These are phyloP conservation scores for Cryptus armator DNA, from an alignment of 2,888 invertebrate genomes.

Conservation along the genomic window DNA sequence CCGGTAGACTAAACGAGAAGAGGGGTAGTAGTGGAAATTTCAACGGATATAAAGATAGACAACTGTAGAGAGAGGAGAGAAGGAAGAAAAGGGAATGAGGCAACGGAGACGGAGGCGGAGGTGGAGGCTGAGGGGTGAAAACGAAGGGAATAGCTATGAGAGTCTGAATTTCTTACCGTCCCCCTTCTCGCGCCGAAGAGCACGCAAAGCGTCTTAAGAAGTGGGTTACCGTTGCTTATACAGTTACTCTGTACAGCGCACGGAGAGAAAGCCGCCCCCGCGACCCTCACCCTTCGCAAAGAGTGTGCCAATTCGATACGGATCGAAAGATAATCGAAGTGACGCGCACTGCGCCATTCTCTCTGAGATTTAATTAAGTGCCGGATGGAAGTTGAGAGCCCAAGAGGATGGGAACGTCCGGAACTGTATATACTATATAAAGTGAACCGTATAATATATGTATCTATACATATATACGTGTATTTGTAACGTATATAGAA, in stretches of 20 bases:
- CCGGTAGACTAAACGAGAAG: conserved; percentile 51
- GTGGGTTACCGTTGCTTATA: conserved; percentile 42
- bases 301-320: conserved; percentile 55
- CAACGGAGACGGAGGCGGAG: too few relatives aligned
- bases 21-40: conserved; percentile 31
- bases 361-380: conserved; percentile 63
- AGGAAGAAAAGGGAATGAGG: not conserved
- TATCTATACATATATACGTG: conserved; percentile 15
- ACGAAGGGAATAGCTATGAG: conserved; percentile 15
- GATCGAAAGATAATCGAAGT: conserved; percentile 63
- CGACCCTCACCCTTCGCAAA: conserved; percentile 4
- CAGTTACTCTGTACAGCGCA: conserved; percentile 1
- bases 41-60: conserved; percentile 38
- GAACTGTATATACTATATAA: not conserved
- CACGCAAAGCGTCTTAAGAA: conserved; percentile 48
- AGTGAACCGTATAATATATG: not conserved
- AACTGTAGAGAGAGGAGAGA: not conserved
- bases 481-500: too few relatives aligned
- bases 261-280: not conserved
- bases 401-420: conserved; percentile 31
- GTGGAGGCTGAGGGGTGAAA: conserved; percentile 21
- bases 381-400: conserved; percentile 52
- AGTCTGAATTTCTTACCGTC: conserved; percentile 35
- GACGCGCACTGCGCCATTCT: conserved; percentile 55
- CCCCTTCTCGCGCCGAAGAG: conserved; percentile 32